Evolutionary conservation across 2,888 invertebrate species (phyloP), one percentile per base, ranked within the genome.

Genomic region (Drosophila borborema): DNA sequence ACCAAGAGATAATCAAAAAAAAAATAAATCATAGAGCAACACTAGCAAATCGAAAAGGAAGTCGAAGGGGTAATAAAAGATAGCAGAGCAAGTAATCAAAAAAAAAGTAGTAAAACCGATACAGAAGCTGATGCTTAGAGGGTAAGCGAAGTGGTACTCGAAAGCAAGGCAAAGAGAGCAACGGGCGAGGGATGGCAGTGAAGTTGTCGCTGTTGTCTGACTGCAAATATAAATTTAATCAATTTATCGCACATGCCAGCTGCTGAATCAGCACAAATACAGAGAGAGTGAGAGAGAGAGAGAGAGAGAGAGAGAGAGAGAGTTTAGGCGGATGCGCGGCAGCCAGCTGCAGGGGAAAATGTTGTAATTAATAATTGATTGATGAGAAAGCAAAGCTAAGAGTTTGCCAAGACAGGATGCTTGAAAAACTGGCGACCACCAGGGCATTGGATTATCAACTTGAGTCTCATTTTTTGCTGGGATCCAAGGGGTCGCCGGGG

Each of bases 291-390:
- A 34, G 5, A 4, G 53, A 14, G 38, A 18, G 5, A 34, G 5
- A 12, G 6, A 34, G 5, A 4, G 53, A 14, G 38, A 38, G 38
- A 5, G 12, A 14, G 38, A 5, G 9, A 38, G 38, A 20, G 36
- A 23, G 54, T 7, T 18, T 28, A 28, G 31, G 14, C 31, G 36
- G 51, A 28, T 28, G 28, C 28, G 48, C 45, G 45, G 45, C 20
- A 48, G 18, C 18, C 34, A 48, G 10, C 36, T 48, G 14, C 12
- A n/a, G 43, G 54, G 43, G 45, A 31, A 62, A 53, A 36, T 66
- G 72, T 75, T 86, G 86, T 88, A 88, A 88, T 90, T 90, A 88
- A 86, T 79, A 83, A 82, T 82, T 90, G 82, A 88, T 88, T 86
- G 89, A 82, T 80, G 77, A 74, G 79, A 58, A 43, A 64, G 72